Conservation (phyloP, 2,888 invertebrate genomes). For the Hipparchia sbordonii region DNA sequence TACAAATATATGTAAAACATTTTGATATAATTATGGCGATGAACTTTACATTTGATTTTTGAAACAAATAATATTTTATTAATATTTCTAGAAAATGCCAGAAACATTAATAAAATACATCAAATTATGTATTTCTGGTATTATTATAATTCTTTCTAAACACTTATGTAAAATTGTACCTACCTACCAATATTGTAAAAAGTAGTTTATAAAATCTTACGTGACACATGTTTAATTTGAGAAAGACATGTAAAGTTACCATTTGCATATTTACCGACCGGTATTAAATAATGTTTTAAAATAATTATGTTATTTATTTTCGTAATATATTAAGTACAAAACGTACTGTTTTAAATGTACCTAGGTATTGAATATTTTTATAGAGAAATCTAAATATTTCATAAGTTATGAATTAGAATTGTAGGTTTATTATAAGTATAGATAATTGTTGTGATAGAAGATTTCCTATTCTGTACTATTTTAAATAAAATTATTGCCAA, state of each 20-base stretch:
- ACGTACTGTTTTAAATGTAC: not conserved
- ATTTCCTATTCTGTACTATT: constrained; percentile 10
- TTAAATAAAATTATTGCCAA: not conserved
- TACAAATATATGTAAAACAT: too few species aligned
- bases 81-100: too few species aligned
- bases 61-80: too few species aligned
- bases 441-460: constrained; percentile 14
- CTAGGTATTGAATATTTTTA: not conserved
- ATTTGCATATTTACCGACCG: not conserved
- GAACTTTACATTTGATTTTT: too few species aligned
- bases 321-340: not conserved
- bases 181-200: not conserved
- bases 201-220: not conserved
- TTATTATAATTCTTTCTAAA: too few species aligned
- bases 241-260: not conserved
- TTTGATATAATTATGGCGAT: too few species aligned
- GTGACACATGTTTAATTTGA: not conserved
- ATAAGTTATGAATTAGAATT: too few species aligned
- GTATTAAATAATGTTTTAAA: not conserved
- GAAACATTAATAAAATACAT: too few species aligned
- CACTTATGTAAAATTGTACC: not conserved
- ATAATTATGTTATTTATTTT: not conserved
- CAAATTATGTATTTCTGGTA: too few species aligned
- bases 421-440: not conserved
- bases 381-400: too few species aligned